Evolutionary conservation across 2,113 vertebrate species (phyloP).

Genomic region (Peromyscus maniculatus): DNA sequence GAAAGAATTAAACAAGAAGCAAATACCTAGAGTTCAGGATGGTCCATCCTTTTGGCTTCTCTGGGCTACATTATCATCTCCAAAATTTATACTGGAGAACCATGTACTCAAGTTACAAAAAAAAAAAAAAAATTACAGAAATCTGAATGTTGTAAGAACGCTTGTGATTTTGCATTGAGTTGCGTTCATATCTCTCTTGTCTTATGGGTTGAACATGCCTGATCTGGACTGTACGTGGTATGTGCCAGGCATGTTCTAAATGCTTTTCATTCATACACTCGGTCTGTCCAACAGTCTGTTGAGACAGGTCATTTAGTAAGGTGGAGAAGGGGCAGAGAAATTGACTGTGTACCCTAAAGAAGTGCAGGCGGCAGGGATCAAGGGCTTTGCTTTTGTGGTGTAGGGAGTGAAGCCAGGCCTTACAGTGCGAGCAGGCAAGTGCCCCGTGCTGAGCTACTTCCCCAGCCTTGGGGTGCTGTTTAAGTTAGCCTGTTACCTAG

Average conservation of each 20-base stretch:
- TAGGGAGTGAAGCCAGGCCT: neutral
- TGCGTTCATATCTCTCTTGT: neutral
- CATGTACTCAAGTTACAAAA: neutral
- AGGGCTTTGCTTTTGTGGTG: neutral
- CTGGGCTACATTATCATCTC: neutral
- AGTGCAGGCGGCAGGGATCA: neutral
- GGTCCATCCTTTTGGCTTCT: neutral
- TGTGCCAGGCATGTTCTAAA: neutral
- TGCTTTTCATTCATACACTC: neutral
- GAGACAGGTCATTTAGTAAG: slow-evolving; percentile 29
- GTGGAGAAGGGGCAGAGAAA: neutral
- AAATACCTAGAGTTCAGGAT: neutral
- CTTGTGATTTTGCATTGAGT: neutral
- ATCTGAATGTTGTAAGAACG: neutral
- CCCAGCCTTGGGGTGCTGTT: neutral
- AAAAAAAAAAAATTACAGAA: neutral
- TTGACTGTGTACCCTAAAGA: neutral
- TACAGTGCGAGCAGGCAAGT: neutral
- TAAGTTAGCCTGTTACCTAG: neutral
- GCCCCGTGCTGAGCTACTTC: neutral
- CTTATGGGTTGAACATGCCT: neutral
- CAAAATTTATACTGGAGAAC: neutral
- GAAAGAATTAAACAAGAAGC: slow-evolving; percentile 21
- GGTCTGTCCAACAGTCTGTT: neutral
- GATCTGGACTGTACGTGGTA: neutral